phyloP scores from a whole-genome alignment of 2,888 invertebrate genomes.

The Augiades crinisus region DNA sequence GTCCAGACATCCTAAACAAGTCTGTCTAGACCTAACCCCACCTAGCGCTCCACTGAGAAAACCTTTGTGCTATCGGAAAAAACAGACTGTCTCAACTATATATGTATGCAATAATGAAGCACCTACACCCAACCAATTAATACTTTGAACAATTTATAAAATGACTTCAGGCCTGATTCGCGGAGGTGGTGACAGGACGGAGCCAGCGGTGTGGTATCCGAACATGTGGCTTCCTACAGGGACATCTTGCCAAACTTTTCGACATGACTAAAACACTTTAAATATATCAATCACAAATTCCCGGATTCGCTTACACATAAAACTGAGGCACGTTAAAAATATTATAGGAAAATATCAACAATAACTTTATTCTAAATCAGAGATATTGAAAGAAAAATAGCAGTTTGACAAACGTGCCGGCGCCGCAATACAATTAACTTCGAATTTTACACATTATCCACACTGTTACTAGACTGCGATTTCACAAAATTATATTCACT shows the following conservation, averaged over 20 bases:
- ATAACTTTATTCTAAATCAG: constrained; percentile 49
- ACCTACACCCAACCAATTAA: neutral
- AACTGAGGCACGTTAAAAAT: constrained; percentile 40
- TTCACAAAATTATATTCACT: constrained; percentile 70
- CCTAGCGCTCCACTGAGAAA: constrained; percentile 51
- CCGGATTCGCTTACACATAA: constrained; percentile 41
- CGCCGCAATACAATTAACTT: constrained; percentile 63
- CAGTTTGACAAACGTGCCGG: constrained; percentile 78
- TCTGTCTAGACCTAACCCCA: constrained; percentile 66
- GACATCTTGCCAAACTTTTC: constrained; percentile 68
- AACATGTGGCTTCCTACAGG: constrained; percentile 69
- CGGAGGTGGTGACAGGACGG: constrained; percentile 41
- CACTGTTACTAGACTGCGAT: constrained; percentile 53
- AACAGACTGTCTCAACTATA: constrained; percentile 33
- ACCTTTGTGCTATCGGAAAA: constrained; percentile 34
- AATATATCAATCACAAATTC: constrained; percentile 50
- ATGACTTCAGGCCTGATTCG: constrained; percentile 43
- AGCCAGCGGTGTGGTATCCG: constrained; percentile 52
- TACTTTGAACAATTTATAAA: constrained; percentile 34
- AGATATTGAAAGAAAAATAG: constrained; percentile 60
- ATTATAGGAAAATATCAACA: constrained; percentile 44
- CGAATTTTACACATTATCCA: constrained; percentile 69
- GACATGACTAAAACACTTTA: constrained; percentile 45
- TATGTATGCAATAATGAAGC: constrained; percentile 23
- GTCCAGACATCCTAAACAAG: constrained; percentile 2